These are phyloP conservation scores for Lophotriccus pileatus DNA, from an alignment of 2,797 vertebrate genomes.

Conservation along the genomic window DNA sequence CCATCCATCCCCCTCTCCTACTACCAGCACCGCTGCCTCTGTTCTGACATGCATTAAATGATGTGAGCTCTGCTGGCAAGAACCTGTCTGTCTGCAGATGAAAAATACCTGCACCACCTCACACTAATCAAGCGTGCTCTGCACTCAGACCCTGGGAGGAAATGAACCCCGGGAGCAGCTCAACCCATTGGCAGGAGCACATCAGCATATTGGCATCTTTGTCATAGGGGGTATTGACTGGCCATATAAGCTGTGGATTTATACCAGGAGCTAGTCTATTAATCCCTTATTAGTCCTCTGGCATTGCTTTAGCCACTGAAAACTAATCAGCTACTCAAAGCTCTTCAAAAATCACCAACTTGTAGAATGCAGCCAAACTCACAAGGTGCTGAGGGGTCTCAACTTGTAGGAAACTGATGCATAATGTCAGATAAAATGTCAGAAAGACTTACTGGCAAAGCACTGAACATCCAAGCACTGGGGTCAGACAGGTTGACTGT, in stretches of 20 bases:
- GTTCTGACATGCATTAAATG: slow-evolving; percentile 41
- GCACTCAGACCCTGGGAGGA: slow-evolving; percentile 35
- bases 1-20: slow-evolving; percentile 34
- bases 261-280: slow-evolving; percentile 38
- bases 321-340: slow-evolving; percentile 16
- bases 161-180: slow-evolving; percentile 19
- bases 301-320: not conserved
- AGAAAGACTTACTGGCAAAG: slow-evolving; percentile 26
- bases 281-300: slow-evolving; percentile 42
- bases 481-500: slow-evolving; percentile 55
- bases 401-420: not conserved
- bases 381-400: not conserved
- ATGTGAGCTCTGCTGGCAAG: slow-evolving; percentile 54
- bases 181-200: slow-evolving; percentile 40
- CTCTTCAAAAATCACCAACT: not conserved
- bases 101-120: slow-evolving; percentile 50
- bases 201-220: slow-evolving; percentile 51
- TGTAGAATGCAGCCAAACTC: not conserved
- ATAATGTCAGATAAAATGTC: slow-evolving; percentile 30
- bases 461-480: slow-evolving; percentile 14
- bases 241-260: slow-evolving; percentile 22
- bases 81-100: slow-evolving; percentile 61
- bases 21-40: not conserved
- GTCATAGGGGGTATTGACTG: slow-evolving; percentile 23
- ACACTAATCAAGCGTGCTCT: slow-evolving; percentile 18